A percentile compares a stretch with the other conserved stretches of the same genome.
Evolutionary conservation across 2,797 vertebrate genomes (phyloP).

Genomic region (Myotis pilosus): DNA sequence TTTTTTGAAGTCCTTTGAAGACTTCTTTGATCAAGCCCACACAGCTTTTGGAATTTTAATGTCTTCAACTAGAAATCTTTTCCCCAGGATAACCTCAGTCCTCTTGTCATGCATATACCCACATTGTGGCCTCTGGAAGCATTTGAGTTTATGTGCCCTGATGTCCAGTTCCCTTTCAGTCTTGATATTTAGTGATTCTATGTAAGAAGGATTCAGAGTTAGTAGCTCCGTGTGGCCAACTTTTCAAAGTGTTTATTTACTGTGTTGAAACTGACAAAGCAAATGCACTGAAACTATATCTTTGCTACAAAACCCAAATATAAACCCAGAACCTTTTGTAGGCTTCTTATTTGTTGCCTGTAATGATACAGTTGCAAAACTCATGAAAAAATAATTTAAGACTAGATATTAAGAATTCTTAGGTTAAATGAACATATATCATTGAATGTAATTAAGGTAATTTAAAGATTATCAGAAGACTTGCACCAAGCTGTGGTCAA

Average conservation of each 20-base stretch:
- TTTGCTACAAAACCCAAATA: not conserved
- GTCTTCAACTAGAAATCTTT: not conserved
- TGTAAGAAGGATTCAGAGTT: not conserved
- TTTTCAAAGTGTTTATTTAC: conserved; percentile 18
- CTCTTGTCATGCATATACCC: not conserved
- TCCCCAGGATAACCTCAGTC: not conserved
- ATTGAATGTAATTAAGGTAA: not conserved
- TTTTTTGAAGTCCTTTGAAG: not conserved
- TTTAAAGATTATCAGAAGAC: not conserved
- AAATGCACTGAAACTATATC: not conserved
- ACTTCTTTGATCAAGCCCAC: not conserved
- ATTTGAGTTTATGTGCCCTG: not conserved
- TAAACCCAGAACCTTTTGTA: not conserved
- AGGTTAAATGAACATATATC: not conserved
- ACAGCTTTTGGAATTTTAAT: not conserved
- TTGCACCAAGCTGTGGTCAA: not conserved
- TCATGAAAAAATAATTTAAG: not conserved
- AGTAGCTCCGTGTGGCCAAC: not conserved
- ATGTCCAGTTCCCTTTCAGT: not conserved
- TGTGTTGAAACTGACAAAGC: not conserved
- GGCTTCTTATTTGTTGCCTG: not conserved
- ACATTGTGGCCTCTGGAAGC: not conserved
- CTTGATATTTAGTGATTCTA: not conserved
- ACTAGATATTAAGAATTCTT: conserved; percentile 2
- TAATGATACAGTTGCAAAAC: not conserved